Conservation (phyloP, 2,888 invertebrate genomes). For the Nymphalis polychloros region DNA sequence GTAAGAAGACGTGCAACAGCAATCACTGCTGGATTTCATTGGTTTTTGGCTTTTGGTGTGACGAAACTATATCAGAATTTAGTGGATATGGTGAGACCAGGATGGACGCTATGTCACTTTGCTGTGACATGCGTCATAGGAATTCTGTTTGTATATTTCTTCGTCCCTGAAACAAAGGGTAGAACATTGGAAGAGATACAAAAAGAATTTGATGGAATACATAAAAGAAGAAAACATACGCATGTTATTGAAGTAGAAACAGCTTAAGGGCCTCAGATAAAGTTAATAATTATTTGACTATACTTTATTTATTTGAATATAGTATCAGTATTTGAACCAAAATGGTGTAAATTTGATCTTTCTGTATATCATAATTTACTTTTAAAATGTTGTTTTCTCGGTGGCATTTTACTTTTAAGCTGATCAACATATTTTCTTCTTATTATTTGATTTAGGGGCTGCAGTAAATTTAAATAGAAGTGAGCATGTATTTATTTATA, state of each 20-base stretch:
- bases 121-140: constrained; percentile 81
- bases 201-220: constrained; percentile 74
- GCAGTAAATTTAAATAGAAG: constrained; percentile 10
- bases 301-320: constrained; percentile 17
- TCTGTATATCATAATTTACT: constrained; percentile 8
- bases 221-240: constrained; percentile 66
- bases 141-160: constrained; percentile 83
- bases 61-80: constrained; percentile 84
- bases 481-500: constrained; percentile 32
- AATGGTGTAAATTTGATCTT: not conserved
- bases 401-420: constrained; percentile 16
- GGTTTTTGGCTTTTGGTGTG: constrained; percentile 85
- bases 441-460: constrained; percentile 13
- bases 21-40: constrained; percentile 85
- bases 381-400: not conserved
- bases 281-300: not conserved
- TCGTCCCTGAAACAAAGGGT: constrained; percentile 87
- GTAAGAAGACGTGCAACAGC: constrained; percentile 85
- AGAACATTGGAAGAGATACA: constrained; percentile 81
- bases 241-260: constrained; percentile 75
- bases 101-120: constrained; percentile 86
- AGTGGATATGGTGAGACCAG: constrained; percentile 75
- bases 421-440: not conserved
- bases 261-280: constrained; percentile 48
- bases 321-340: constrained; percentile 31